Evolutionary conservation across 2,797 vertebrate species (phyloP).

Genomic region (Peromyscus attwateri): DNA sequence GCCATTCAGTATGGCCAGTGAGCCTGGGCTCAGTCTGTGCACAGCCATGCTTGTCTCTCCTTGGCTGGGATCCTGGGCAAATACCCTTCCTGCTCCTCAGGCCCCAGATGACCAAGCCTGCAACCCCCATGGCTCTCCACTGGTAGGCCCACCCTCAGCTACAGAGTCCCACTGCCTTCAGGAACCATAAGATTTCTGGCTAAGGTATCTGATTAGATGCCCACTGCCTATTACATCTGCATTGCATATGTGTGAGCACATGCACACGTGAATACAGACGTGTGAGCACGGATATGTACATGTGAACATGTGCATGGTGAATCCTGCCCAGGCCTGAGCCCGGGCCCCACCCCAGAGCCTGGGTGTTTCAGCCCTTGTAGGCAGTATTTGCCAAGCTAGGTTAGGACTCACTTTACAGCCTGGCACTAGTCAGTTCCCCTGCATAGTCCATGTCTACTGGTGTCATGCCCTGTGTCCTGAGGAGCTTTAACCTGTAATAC

Average conservation of each 20-base stretch:
- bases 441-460: background rate
- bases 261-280: background rate
- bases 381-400: background rate
- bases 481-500: background rate
- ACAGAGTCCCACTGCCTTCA: background rate
- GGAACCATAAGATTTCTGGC: background rate
- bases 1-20: background rate
- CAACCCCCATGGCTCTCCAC: background rate
- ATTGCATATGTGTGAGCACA: too few species aligned
- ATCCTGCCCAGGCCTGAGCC: background rate
- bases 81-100: background rate
- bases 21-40: background rate
- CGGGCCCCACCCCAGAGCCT: background rate
- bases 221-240: background rate
- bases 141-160: background rate
- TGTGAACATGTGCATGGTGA: background rate
- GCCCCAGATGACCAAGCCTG: background rate
- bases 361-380: background rate
- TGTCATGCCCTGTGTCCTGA: background rate
- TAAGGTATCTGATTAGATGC: background rate
- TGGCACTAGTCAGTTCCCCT: background rate
- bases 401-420: background rate
- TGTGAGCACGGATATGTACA: too few species aligned
- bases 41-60: background rate
- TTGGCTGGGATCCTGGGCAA: background rate